phyloP scores from a whole-genome alignment of 2,113 vertebrate genomes.

The Mustelus asterias region DNA sequence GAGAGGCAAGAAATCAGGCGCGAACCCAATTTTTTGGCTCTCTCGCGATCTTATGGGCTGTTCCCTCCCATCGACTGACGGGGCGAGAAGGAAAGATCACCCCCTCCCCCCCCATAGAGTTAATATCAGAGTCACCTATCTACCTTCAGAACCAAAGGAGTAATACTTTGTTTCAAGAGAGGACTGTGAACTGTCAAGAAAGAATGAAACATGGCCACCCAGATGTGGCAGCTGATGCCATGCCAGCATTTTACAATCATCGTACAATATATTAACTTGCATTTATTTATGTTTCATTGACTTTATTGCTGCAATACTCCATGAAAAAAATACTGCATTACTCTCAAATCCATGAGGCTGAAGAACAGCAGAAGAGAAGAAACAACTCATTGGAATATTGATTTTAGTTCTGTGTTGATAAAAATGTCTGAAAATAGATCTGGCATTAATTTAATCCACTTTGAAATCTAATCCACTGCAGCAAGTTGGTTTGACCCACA shows the following conservation, averaged over 20 bases:
- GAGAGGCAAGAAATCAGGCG: no score
- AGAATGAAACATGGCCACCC: background rate
- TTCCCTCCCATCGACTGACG: no score
- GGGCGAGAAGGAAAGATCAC: no score
- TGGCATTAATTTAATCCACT: constrained; percentile 9
- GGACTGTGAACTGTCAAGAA: background rate
- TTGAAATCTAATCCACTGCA: background rate
- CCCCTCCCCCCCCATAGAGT: no score
- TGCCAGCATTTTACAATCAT: background rate
- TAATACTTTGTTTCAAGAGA: background rate
- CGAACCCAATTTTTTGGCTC: no score
- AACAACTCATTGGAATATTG: background rate
- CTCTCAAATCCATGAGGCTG: background rate
- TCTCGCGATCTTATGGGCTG: no score
- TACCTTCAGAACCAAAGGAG: background rate
- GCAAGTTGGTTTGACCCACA: background rate
- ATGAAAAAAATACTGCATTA: background rate
- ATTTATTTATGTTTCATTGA: background rate
- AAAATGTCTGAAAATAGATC: constrained; percentile 22
- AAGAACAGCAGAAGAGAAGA: background rate
- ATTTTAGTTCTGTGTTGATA: background rate
- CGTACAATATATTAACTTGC: background rate
- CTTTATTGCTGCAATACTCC: background rate
- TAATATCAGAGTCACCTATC: background rate
- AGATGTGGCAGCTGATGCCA: background rate